Base-by-base conservation (phyloP, 2,888 invertebrate species). In the Sphaeridia pumilis region DNA sequence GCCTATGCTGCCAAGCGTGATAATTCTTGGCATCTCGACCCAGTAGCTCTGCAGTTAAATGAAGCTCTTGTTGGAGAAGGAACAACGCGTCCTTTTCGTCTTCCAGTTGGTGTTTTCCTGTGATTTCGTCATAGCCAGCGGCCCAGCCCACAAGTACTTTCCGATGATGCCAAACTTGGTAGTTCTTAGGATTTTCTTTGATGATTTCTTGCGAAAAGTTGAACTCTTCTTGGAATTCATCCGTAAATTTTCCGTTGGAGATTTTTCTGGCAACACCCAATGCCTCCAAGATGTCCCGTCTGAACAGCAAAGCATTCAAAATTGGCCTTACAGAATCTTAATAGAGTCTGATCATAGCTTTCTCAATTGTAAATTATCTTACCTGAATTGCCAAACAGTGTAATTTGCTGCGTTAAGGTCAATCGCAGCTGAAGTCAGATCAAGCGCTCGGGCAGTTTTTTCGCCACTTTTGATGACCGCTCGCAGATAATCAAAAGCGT, bases 1-100 rank as follows among this genome's bases (percentile, higher is more conserved):
- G 93, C 60, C 95, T 76, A 72, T 98, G 92, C 71, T 98, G 97
- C 98, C 98, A 98, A 0, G 95, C 95, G 71, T 99, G 98, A 72
- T 99, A 99, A 73, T 99, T 98, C 72, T 99, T 99, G 2, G 90
- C 82, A 72, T 99, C 98, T 64, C 82, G 79, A 44, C 76, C 70
- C 28, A 99, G 74, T 47, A 93, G 82, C 57, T 75, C 75, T 61
- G 81, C 80, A 0, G 93, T 94, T 56, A 98, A 78, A 46, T 78
- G 74, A 49, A 95, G 73, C 70, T 98, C 97, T 56, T 79, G 47
- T 4, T 46, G 52, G 5, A 60, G 46, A 10, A 61, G 52, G 5
- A 57, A 38, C 26, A 57, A 55, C 20, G 41, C 42, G 17, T 49
- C 54, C 17, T 48, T 22, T 10, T 34, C 38, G 41, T 50, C 54